phyloP scores from a whole-genome alignment of 1,140 invertebrate species.

The Oscheius sp. region DNA sequence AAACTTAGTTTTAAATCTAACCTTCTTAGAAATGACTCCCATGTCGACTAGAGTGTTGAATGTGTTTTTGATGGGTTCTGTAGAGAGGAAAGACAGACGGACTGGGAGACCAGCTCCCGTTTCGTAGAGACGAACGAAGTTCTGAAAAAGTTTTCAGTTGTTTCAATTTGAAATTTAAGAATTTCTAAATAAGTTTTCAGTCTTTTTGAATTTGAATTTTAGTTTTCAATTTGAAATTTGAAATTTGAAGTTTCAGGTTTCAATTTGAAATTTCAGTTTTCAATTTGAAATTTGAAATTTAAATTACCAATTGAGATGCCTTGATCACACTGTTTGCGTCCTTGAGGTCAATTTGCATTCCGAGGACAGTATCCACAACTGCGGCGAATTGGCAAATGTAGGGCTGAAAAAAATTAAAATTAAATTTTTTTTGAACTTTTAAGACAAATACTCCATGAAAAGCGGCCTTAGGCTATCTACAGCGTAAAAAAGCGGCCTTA shows the following conservation, averaged over 20 bases:
- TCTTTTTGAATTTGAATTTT: too few species aligned
- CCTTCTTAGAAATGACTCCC: background rate
- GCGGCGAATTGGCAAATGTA: background rate
- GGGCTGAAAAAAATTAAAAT: background rate
- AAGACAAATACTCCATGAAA: too few species aligned
- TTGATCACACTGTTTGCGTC: background rate
- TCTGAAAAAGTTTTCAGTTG: slow-evolving; percentile 6
- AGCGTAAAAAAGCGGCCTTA: too few species aligned
- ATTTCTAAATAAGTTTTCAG: too few species aligned
- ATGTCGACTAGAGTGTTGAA: slow-evolving; percentile 9
- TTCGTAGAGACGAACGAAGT: slow-evolving; percentile 12
- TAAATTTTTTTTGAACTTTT: background rate
- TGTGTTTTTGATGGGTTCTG: slow-evolving; percentile 23
- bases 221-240: too few species aligned
- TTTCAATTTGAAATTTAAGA: too few species aligned
- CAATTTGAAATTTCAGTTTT: too few species aligned
- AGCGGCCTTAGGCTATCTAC: too few species aligned
- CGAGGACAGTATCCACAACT: background rate
- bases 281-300: too few species aligned
- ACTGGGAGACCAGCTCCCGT: background rate
- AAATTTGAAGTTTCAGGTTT: too few species aligned
- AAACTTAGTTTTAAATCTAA: too few species aligned
- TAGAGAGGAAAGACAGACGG: slow-evolving; percentile 16
- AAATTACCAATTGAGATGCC: background rate
- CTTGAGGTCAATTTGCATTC: background rate